Percentiles rank a stretch among this genome's conserved stretches.
Evolutionary conservation across 1,140 invertebrate genomes (phyloP).

Genomic region (Bacillus rossius): DNA sequence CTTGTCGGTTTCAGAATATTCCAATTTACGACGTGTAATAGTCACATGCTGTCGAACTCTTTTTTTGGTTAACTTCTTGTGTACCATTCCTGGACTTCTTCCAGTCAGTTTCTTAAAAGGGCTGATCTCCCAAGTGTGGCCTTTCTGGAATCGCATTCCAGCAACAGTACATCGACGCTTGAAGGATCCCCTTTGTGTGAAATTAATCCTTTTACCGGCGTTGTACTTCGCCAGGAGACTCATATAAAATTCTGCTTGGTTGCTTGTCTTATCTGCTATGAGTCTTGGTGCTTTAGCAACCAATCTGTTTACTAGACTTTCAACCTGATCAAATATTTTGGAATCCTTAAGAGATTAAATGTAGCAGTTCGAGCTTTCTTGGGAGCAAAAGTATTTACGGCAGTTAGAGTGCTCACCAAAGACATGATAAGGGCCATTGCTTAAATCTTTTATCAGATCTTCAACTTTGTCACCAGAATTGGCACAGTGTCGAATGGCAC

Average conservation of each 20-base stretch:
- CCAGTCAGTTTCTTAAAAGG: background rate
- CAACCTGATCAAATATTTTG: too few species aligned
- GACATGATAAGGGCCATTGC: slow-evolving; percentile 2
- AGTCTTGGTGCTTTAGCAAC: background rate
- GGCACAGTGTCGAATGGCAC: background rate
- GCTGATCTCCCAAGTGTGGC: background rate
- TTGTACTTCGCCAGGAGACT: background rate
- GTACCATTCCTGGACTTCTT: background rate
- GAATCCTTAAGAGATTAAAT: too few species aligned
- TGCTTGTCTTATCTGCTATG: background rate
- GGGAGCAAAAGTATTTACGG: too few species aligned
- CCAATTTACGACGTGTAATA: too few species aligned
- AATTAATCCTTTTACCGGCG: background rate
- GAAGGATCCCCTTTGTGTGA: background rate
- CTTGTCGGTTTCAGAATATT: too few species aligned
- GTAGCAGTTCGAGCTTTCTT: too few species aligned
- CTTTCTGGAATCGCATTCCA: background rate
- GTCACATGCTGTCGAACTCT: too few species aligned
- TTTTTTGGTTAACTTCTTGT: background rate
- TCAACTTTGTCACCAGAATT: background rate
- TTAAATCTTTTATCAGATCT: background rate
- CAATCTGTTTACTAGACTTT: too few species aligned
- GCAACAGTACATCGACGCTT: too few species aligned
- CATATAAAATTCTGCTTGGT: background rate
- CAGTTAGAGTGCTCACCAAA: slow-evolving; percentile 4